Conservation (phyloP, 2,797 vertebrate species). For the Decapterus maruadsi region DNA sequence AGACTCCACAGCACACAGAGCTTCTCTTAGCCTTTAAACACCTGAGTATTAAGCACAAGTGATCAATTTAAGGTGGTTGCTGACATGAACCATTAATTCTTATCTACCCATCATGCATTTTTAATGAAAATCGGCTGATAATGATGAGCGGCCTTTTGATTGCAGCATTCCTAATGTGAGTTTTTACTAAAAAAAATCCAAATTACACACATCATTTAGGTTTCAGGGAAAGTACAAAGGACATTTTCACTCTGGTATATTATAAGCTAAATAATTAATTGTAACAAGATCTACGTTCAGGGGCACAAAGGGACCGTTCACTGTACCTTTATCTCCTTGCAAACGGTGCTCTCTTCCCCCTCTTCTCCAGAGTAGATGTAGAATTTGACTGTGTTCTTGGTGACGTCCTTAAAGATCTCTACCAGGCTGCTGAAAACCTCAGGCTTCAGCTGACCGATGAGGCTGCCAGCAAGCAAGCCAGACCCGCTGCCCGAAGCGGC, state of each 20-base stretch:
- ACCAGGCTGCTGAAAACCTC: conserved; percentile 93
- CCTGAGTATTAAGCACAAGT: too few relatives aligned
- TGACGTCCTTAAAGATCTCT: conserved; percentile 94
- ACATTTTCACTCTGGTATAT: neutral
- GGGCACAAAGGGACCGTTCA: too few relatives aligned
- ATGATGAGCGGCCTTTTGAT: too few relatives aligned
- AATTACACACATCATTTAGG: neutral
- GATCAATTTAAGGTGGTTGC: too few relatives aligned
- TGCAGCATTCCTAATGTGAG: neutral
- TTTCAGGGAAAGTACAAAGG: neutral
- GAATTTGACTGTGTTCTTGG: conserved; percentile 96
- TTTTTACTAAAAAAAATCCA: neutral
- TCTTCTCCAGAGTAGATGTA: conserved; percentile 92
- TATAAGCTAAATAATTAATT: neutral
- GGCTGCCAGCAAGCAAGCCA: conserved; percentile 79
- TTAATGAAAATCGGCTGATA: too few relatives aligned
- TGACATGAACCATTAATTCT: too few relatives aligned
- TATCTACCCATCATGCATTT: too few relatives aligned
- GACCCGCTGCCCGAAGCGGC: conserved; percentile 51
- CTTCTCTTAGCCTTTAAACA: too few relatives aligned
- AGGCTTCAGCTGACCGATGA: conserved; percentile 93
- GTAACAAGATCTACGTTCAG: conserved; percentile 4
- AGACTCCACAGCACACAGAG: too few relatives aligned
- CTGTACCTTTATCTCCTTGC: conserved; percentile 95
- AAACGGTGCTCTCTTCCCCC: conserved; percentile 90